Conservation (phyloP, 2,113 vertebrate genomes). For the Artemisiospiza belli region DNA sequence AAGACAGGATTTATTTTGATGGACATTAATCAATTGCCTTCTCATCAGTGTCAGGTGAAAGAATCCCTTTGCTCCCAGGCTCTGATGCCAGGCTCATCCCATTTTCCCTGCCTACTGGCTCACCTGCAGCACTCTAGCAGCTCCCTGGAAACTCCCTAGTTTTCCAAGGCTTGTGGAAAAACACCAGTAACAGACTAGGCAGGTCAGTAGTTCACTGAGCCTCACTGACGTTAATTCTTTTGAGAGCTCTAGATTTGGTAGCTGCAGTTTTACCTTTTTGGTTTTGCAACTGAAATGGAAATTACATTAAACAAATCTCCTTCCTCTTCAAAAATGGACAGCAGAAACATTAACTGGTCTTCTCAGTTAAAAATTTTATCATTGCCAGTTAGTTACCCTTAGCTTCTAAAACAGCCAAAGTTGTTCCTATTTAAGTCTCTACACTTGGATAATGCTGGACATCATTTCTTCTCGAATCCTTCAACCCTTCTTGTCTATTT, state of each 20-base stretch:
- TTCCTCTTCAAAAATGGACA: background rate
- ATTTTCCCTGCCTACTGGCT: fast-evolving
- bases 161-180: background rate
- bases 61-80: background rate
- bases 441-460: background rate
- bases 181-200: background rate
- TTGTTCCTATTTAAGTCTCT: background rate
- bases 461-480: background rate
- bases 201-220: background rate
- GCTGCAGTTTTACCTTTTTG: background rate
- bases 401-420: background rate
- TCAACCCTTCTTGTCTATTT: background rate
- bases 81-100: background rate
- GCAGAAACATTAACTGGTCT: background rate
- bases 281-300: background rate
- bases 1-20: background rate
- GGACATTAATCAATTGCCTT: background rate
- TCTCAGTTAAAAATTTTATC: background rate
- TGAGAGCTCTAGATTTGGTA: background rate
- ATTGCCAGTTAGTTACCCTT: background rate
- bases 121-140: background rate
- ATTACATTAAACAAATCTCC: background rate
- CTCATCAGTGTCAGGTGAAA: background rate
- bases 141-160: background rate
- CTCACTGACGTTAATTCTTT: background rate